Evolutionary conservation across 2,797 vertebrate genomes (phyloP).

Genomic region (Myripristis murdjan): DNA sequence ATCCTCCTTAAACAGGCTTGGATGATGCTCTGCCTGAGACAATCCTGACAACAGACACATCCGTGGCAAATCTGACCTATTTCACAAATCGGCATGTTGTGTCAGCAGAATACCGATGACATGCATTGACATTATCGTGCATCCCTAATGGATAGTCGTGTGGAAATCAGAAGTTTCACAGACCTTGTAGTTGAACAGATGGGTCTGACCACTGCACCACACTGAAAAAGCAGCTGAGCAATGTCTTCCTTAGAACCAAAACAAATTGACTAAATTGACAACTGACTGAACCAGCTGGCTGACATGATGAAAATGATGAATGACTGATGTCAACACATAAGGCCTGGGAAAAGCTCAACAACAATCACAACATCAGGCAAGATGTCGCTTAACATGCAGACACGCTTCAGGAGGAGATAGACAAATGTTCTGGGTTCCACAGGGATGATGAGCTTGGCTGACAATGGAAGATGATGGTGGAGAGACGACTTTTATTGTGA

Average conservation of each 20-base stretch:
- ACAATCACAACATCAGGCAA: constrained; percentile 17
- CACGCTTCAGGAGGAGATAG: constrained; percentile 6
- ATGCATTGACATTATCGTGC: no score
- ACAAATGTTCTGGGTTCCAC: constrained; percentile 31
- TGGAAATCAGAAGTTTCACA: not conserved
- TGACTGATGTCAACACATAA: not conserved
- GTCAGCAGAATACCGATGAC: no score
- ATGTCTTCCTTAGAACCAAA: not conserved
- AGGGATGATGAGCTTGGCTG: constrained; percentile 15
- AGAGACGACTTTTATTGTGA: not conserved
- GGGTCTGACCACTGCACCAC: constrained; percentile 6
- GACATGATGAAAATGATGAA: not conserved
- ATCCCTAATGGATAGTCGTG: not conserved
- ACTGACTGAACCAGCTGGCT: not conserved
- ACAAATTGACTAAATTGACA: not conserved
- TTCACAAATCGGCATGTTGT: no score
- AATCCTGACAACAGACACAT: no score
- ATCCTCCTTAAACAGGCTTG: no score
- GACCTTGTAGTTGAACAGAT: constrained; percentile 12
- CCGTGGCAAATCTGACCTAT: no score
- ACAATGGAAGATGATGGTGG: not conserved
- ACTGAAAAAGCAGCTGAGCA: constrained; percentile 11
- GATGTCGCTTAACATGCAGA: constrained; percentile 55
- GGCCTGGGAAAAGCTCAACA: constrained; percentile 8
- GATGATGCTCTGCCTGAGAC: no score